A percentile compares a stretch with the other conserved stretches of the same genome.
Evolutionary conservation across 2,888 invertebrate genomes (phyloP).

Genomic region (Dermolepida albohirtum): DNA sequence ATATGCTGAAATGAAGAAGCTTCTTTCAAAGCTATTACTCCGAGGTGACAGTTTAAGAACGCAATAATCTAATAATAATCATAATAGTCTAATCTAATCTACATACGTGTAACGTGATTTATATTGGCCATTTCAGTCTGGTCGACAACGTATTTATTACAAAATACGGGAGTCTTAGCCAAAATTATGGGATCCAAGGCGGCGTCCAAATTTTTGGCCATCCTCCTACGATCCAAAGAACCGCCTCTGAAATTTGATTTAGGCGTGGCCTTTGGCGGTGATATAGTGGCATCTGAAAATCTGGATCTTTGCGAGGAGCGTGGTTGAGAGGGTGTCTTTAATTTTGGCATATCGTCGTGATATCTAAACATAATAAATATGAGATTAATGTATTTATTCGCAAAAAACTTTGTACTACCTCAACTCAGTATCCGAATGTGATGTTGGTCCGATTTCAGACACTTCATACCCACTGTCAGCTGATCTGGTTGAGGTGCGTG

Average conservation of each 20-base stretch:
- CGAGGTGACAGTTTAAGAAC: too few species aligned
- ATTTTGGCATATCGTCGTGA: constrained; percentile 54
- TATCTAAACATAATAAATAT: constrained; percentile 52
- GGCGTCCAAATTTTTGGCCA: constrained; percentile 55
- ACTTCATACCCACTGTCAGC: constrained; percentile 73
- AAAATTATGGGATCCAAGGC: constrained; percentile 60
- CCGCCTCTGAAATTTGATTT: constrained; percentile 53
- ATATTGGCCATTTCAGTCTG: constrained; percentile 60
- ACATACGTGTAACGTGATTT: constrained; percentile 56
- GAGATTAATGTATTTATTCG: background rate
- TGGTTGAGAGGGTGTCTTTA: constrained; percentile 53
- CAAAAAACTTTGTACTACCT: constrained; percentile 64
- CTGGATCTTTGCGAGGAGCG: constrained; percentile 61
- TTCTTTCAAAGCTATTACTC: too few species aligned
- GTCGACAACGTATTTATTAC: constrained; percentile 78
- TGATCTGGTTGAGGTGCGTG: constrained; percentile 71
- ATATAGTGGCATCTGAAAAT: constrained; percentile 58
- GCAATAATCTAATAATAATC: too few species aligned
- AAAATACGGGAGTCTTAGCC: constrained; percentile 73
- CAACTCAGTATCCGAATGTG: constrained; percentile 81
- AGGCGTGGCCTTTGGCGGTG: constrained; percentile 44
- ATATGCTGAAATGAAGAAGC: too few species aligned
- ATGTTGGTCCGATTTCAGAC: constrained; percentile 71
- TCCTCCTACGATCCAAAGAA: constrained; percentile 59
- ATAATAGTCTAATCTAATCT: too few species aligned